Evolutionary conservation across 2,888 invertebrate genomes (phyloP).

Genomic region (Eledona agricola): DNA sequence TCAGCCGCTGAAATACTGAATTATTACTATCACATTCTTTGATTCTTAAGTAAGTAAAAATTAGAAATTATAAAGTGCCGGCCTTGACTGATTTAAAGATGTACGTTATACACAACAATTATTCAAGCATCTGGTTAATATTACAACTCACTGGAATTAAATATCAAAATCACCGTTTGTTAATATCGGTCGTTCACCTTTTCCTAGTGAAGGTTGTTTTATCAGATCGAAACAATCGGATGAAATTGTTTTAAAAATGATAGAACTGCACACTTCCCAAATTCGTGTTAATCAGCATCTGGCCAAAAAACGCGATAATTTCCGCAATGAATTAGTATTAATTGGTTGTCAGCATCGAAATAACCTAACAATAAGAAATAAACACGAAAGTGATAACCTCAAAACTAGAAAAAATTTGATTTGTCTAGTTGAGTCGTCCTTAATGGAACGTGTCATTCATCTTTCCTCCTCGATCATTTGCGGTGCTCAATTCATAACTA

Average conservation of each 20-base stretch:
- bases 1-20: constrained; percentile 17
- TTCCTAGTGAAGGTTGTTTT: constrained; percentile 21
- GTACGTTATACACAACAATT: too few relatives aligned
- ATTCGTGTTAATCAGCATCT: too few relatives aligned
- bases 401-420: constrained; percentile 3
- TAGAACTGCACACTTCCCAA: too few relatives aligned
- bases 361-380: constrained; percentile 16
- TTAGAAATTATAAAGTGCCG: too few relatives aligned
- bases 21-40: constrained; percentile 9
- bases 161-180: constrained; percentile 20
- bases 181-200: constrained; percentile 42
- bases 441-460: background rate
- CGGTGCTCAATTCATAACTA: background rate
- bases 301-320: too few relatives aligned
- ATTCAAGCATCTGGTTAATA: constrained; percentile 10
- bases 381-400: constrained; percentile 23
- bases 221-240: constrained; percentile 6
- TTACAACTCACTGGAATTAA: constrained; percentile 9
- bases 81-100: too few relatives aligned
- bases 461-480: background rate
- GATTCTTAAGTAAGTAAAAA: too few relatives aligned
- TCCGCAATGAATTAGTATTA: too few relatives aligned
- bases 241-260: constrained; percentile 3
- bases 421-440: background rate
- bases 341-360: too few relatives aligned